Percentiles rank a stretch among this genome's conserved stretches.
phyloP scores from a whole-genome alignment of 2,888 invertebrate genomes.

The Dinocampus coccinellae region DNA sequence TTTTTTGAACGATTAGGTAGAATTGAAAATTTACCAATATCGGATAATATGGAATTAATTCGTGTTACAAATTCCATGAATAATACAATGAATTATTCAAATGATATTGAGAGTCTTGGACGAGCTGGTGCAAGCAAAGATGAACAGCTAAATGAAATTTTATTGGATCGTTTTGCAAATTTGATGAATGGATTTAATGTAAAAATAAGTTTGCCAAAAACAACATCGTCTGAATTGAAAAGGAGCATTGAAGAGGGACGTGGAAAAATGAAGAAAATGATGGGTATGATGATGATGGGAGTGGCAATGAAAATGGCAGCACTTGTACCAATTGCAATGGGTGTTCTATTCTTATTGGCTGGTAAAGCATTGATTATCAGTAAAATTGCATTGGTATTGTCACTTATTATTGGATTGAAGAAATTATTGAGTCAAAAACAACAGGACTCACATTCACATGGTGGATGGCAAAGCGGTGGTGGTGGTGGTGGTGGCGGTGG shows the following conservation, averaged over 20 bases:
- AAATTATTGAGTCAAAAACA: conserved; percentile 81
- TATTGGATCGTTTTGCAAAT: conserved; percentile 79
- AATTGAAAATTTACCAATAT: conserved; percentile 76
- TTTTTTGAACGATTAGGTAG: conserved; percentile 83
- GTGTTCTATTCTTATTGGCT: conserved; percentile 83
- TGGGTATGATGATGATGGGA: conserved; percentile 93
- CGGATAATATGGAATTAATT: conserved; percentile 79
- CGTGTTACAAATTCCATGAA: conserved; percentile 70
- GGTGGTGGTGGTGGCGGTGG: conserved; percentile 71
- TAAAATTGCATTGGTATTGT: conserved; percentile 84
- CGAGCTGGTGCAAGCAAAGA: conserved; percentile 77
- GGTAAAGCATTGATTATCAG: conserved; percentile 89
- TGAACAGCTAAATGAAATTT: conserved; percentile 76
- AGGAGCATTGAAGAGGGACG: conserved; percentile 84
- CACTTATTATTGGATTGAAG: conserved; percentile 86
- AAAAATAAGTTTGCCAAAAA: conserved; percentile 82
- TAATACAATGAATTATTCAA: conserved; percentile 60
- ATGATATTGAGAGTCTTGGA: conserved; percentile 73
- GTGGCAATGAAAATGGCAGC: conserved; percentile 87
- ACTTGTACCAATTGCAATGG: conserved; percentile 84
- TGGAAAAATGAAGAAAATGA: conserved; percentile 91
- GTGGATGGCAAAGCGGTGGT: conserved; percentile 67
- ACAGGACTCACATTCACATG: conserved; percentile 68
- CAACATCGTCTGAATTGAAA: conserved; percentile 78
- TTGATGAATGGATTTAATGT: conserved; percentile 83